Evolutionary conservation across 2,797 vertebrate genomes (phyloP).

Genomic region (Acrossocheilus wenchowensis): DNA sequence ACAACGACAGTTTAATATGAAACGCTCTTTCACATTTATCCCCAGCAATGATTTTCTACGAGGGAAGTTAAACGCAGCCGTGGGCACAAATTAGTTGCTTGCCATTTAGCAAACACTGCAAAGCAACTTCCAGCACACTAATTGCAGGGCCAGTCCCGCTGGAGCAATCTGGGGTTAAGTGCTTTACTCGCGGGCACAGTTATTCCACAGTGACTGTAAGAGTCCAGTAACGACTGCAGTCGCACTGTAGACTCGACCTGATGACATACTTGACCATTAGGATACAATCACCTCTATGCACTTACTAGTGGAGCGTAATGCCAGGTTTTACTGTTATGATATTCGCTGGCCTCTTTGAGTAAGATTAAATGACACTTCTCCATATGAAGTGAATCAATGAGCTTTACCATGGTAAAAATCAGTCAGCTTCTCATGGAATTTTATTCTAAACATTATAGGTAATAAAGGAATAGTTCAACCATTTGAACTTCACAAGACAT

Average conservation of each 20-base stretch:
- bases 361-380: neutral
- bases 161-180: slow-evolving; percentile 45
- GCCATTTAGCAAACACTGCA: slow-evolving; percentile 39
- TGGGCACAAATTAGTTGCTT: slow-evolving; percentile 46
- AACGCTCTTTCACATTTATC: slow-evolving; percentile 15
- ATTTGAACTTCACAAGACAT: neutral
- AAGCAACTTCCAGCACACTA: slow-evolving; percentile 27
- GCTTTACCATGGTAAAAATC: neutral
- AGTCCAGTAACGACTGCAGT: slow-evolving; percentile 1
- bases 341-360: neutral
- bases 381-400: neutral
- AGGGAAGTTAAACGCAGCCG: slow-evolving; percentile 31
- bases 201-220: slow-evolving; percentile 11
- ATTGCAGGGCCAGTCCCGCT: slow-evolving; percentile 26
- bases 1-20: slow-evolving; percentile 12
- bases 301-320: neutral
- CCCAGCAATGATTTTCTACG: slow-evolving; percentile 26
- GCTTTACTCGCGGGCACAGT: slow-evolving; percentile 13
- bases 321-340: neutral
- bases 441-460: neutral
- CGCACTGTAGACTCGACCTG: neutral
- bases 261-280: slow-evolving; percentile 3
- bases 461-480: neutral
- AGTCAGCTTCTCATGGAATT: neutral
- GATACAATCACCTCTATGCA: neutral